Percentiles rank a stretch among this genome's conserved stretches.
phyloP scores from a whole-genome alignment of 2,797 vertebrate species.

The Periophthalmus magnuspinnatus region DNA sequence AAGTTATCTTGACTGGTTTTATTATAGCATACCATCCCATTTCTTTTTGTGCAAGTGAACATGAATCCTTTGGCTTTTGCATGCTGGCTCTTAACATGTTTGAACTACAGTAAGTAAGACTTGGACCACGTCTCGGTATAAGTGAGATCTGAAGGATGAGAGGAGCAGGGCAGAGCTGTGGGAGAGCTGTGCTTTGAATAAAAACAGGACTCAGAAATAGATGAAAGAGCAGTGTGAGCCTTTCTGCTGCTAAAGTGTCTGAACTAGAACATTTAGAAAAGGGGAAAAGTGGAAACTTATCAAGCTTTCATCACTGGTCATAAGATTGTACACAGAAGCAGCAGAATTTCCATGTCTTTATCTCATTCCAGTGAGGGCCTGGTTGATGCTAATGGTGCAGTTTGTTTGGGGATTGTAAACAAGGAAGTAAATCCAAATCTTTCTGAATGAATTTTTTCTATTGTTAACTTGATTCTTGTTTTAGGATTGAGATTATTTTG shows the following conservation, averaged over 20 bases:
- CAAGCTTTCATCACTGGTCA: background rate
- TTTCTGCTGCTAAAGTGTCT: slow-evolving; percentile 9
- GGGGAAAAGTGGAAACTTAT: background rate
- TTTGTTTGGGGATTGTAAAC: background rate
- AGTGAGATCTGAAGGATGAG: slow-evolving; percentile 38
- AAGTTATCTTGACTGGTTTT: too few relatives aligned
- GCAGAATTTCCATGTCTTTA: background rate
- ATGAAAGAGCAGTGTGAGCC: slow-evolving; percentile 26
- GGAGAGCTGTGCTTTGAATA: slow-evolving; percentile 37
- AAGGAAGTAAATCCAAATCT: background rate
- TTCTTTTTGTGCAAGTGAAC: background rate
- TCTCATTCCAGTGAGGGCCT: background rate
- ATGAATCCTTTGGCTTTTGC: slow-evolving; percentile 23
- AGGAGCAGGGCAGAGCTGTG: slow-evolving; percentile 7
- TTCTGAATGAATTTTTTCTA: background rate
- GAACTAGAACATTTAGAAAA: slow-evolving; percentile 12
- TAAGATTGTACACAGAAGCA: background rate
- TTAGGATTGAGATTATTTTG: too few relatives aligned
- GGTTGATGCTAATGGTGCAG: background rate
- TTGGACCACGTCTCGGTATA: slow-evolving; percentile 30
- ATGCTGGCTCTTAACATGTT: slow-evolving; percentile 18
- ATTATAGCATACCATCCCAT: background rate
- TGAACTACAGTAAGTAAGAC: slow-evolving; percentile 23
- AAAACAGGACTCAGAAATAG: slow-evolving; percentile 27
- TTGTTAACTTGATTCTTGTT: too few relatives aligned